These are phyloP conservation scores for Lysandra coridon DNA, from an alignment of 2,888 invertebrate genomes.

Conservation along the genomic window DNA sequence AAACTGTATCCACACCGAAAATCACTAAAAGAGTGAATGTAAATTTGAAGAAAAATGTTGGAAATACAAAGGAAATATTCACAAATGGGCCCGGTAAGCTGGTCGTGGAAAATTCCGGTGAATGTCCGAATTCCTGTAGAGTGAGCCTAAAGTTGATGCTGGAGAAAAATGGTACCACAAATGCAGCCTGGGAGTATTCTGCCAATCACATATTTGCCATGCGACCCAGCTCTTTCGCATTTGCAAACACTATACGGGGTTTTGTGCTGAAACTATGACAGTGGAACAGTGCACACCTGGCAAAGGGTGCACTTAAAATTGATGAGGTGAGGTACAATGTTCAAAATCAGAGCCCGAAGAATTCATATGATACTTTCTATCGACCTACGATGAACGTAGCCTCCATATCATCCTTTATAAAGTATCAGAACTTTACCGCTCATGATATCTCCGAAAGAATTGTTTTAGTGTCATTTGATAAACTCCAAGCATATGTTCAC, in stretches of 20 bases:
- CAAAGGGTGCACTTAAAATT: conserved; percentile 73
- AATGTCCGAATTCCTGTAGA: conserved; percentile 85
- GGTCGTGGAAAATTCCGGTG: conserved; percentile 85
- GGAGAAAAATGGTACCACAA: conserved; percentile 75
- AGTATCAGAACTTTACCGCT: conserved; percentile 71
- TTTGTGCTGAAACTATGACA: conserved; percentile 92
- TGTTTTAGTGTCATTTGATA: conserved; percentile 89
- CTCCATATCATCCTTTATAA: conserved; percentile 69
- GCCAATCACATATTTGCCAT: conserved; percentile 85
- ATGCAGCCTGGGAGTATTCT: conserved; percentile 82
- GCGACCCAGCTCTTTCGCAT: conserved; percentile 85
- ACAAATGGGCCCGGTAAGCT: conserved; percentile 82
- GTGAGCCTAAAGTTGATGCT: conserved; percentile 81
- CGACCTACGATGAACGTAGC: conserved; percentile 62
- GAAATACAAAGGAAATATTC: conserved; percentile 79
- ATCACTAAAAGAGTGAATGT: conserved; percentile 73
- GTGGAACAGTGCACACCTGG: conserved; percentile 82
- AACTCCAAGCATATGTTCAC: conserved; percentile 83
- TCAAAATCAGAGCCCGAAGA: conserved; percentile 72
- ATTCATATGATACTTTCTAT: conserved; percentile 66
- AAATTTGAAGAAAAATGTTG: conserved; percentile 79
- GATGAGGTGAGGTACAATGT: conserved; percentile 68
- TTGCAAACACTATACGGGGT: conserved; percentile 83
- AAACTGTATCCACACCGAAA: conserved; percentile 55
- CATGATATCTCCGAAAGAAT: conserved; percentile 86